Percentiles rank a stretch among this genome's conserved stretches.
These are phyloP conservation scores for Penaeus chinensis DNA, from an alignment of 1,140 invertebrate genomes.

Conservation along the genomic window DNA sequence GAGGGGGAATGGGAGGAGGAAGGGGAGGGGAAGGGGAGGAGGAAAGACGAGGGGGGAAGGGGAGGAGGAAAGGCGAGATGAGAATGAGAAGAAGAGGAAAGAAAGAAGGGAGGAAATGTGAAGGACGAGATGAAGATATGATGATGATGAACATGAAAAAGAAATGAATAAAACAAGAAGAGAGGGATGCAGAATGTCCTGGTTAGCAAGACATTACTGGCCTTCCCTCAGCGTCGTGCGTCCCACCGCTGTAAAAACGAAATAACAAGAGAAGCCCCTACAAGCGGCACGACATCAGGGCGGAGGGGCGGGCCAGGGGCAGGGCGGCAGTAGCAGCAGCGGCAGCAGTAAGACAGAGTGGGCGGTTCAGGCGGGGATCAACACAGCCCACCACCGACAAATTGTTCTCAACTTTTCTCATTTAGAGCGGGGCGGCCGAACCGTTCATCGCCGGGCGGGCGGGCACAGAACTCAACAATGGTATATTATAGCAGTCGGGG, in stretches of 20 bases:
- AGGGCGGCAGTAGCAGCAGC: background rate
- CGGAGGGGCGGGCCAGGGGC: background rate
- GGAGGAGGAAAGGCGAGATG: constrained; percentile 7
- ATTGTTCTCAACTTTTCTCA: constrained; percentile 57
- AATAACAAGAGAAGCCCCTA: too few species aligned
- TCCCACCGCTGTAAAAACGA: too few species aligned
- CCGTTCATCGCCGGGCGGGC: constrained; percentile 16
- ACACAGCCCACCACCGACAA: constrained; percentile 47
- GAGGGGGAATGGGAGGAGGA: background rate
- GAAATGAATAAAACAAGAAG: too few species aligned
- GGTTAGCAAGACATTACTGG: too few species aligned
- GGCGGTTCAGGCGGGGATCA: constrained; percentile 29
- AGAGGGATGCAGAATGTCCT: too few species aligned
- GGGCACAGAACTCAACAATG: constrained; percentile 34
- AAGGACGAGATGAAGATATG: too few species aligned
- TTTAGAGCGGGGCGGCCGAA: constrained; percentile 33
- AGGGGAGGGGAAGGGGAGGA: background rate
- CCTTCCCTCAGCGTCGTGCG: too few species aligned
- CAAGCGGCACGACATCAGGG: too few species aligned
- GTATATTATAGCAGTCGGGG: constrained; percentile 36
- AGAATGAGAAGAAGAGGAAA: constrained; percentile 17
- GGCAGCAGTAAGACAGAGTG: constrained; percentile 22
- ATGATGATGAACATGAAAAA: too few species aligned
- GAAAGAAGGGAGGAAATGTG: too few species aligned
- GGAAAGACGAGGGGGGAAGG: constrained; percentile 10